phyloP scores from a whole-genome alignment of 2,888 invertebrate species.

The Eristalis arbustorum region DNA sequence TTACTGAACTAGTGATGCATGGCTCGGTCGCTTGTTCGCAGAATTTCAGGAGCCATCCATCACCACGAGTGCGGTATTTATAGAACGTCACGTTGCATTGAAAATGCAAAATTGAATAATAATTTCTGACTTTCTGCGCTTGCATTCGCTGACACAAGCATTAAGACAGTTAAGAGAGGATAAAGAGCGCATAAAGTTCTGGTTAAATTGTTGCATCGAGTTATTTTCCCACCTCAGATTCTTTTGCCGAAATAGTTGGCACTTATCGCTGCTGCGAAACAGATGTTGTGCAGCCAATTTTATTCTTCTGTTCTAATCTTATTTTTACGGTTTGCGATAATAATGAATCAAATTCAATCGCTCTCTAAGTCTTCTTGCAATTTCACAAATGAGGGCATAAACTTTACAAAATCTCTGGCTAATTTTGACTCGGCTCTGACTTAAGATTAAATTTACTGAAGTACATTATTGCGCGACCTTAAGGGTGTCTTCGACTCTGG shows the following conservation, averaged over 20 bases:
- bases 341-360: no score
- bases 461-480: no score
- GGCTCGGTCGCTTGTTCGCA: constrained; percentile 44
- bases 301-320: background rate
- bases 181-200: background rate
- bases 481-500: no score
- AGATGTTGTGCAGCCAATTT: background rate
- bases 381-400: no score
- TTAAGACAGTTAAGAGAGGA: background rate
- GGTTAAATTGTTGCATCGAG: constrained; percentile 11
- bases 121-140: background rate
- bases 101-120: constrained; percentile 13
- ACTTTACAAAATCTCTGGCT: no score
- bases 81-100: constrained; percentile 16
- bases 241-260: constrained; percentile 15
- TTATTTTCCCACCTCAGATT: background rate
- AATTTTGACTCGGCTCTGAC: no score
- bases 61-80: constrained; percentile 46
- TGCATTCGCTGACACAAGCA: background rate
- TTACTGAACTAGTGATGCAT: constrained; percentile 56
- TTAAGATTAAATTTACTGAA: no score
- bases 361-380: no score
- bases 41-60: constrained; percentile 54
- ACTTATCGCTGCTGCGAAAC: background rate
- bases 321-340: no score